phyloP scores from a whole-genome alignment of 2,888 invertebrate species.

The Julus scanicus region DNA sequence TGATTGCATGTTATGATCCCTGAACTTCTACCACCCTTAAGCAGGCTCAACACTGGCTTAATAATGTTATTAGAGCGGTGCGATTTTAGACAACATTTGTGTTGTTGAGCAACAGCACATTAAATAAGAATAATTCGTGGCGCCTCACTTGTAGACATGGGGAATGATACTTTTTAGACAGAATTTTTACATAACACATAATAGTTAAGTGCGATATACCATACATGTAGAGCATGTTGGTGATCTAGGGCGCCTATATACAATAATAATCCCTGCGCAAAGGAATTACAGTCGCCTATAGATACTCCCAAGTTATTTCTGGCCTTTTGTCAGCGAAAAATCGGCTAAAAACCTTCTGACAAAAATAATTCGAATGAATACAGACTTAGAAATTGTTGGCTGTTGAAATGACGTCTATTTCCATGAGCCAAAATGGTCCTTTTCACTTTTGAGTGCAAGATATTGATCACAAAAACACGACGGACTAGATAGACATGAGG shows the following conservation, averaged over 20 bases:
- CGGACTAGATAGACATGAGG: too few relatives aligned
- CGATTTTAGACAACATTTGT: too few relatives aligned
- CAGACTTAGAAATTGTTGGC: not conserved
- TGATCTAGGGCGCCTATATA: not conserved
- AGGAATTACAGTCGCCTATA: not conserved
- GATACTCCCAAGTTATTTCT: not conserved
- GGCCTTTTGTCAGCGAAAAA: constrained; percentile 21
- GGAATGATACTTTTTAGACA: not conserved
- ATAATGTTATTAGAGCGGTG: too few relatives aligned
- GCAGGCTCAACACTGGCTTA: too few relatives aligned
- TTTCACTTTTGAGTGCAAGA: not conserved
- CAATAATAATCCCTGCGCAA: not conserved
- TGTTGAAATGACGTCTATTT: not conserved
- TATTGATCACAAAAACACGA: too few relatives aligned
- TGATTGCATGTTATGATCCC: too few relatives aligned
- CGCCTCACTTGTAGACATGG: not conserved
- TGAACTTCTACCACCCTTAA: too few relatives aligned
- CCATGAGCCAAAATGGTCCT: not conserved
- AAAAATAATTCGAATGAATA: not conserved
- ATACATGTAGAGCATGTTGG: not conserved
- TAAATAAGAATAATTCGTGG: too few relatives aligned
- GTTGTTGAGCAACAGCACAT: too few relatives aligned
- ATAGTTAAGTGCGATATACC: not conserved
- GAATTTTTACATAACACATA: not conserved
- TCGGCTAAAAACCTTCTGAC: constrained; percentile 7